Percentiles rank a stretch among this genome's conserved stretches.
Evolutionary conservation across 2,888 invertebrate species (phyloP).

Genomic region (Germaria angustata): DNA sequence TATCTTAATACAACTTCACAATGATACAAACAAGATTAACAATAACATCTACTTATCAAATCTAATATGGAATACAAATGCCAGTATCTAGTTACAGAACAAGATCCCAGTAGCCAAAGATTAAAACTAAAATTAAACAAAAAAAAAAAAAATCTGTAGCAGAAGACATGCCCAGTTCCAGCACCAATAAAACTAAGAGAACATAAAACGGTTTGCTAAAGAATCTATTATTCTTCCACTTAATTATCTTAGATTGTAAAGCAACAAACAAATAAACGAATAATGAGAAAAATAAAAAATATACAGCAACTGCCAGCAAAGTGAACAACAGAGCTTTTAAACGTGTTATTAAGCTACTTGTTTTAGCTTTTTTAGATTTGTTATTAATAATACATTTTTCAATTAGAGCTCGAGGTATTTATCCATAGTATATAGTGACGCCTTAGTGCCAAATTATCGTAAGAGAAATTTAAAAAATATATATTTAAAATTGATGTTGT

Average conservation of each 20-base stretch:
- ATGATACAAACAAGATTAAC: slow-evolving; percentile 18
- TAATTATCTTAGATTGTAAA: slow-evolving; percentile 36
- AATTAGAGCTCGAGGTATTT: not conserved
- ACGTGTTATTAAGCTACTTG: slow-evolving; percentile 23
- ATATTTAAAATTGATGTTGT: too few species aligned
- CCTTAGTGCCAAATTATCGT: too few species aligned
- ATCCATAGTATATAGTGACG: not conserved
- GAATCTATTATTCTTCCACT: slow-evolving; percentile 28
- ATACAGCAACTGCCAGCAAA: not conserved
- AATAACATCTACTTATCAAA: slow-evolving; percentile 45
- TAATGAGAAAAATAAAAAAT: not conserved
- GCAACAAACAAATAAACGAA: not conserved
- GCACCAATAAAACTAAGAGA: not conserved
- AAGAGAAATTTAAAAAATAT: too few species aligned
- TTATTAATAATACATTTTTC: slow-evolving; percentile 12
- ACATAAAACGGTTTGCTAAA: not conserved
- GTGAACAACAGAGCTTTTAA: not conserved
- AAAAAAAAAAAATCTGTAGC: slow-evolving; percentile 54
- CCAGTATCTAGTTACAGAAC: slow-evolving; percentile 51
- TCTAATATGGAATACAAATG: slow-evolving; percentile 39
- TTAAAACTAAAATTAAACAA: slow-evolving; percentile 4
- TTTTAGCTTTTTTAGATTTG: slow-evolving; percentile 4
- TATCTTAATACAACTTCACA: slow-evolving; percentile 35
- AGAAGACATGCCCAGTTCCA: slow-evolving; percentile 71
- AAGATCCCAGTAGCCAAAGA: slow-evolving; percentile 34